phyloP scores from a whole-genome alignment of 2,888 invertebrate genomes.

The Alentia gelatinosa region DNA sequence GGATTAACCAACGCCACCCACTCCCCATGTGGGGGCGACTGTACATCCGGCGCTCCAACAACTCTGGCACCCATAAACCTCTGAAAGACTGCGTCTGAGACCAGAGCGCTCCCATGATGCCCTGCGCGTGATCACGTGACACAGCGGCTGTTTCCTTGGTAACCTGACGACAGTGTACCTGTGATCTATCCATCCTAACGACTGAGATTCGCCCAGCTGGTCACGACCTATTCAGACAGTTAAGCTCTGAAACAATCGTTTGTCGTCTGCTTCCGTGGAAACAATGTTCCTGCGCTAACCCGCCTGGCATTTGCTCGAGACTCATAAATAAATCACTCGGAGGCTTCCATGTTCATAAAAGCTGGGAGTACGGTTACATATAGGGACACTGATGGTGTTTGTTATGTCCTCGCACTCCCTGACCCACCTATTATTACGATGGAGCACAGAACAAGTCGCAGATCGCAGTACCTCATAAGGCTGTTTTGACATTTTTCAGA shows the following conservation, averaged over 20 bases:
- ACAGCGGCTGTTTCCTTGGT: neutral
- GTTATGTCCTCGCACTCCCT: neutral
- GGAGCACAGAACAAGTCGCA: too few relatives aligned
- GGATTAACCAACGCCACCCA: neutral
- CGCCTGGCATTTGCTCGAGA: too few relatives aligned
- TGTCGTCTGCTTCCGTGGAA: neutral
- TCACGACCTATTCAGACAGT: neutral
- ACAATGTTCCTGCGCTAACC: too few relatives aligned
- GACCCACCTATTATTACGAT: too few relatives aligned
- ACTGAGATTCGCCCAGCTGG: neutral
- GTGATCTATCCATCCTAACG: neutral
- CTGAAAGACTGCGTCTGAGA: neutral
- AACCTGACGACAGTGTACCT: neutral
- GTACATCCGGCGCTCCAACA: neutral
- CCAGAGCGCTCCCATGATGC: neutral
- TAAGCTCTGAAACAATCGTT: neutral
- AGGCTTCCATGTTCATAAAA: neutral
- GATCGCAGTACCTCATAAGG: too few relatives aligned
- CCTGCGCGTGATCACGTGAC: constrained; percentile 11
- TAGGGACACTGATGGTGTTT: neutral
- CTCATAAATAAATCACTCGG: too few relatives aligned
- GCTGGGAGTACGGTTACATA: neutral
- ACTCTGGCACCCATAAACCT: constrained; percentile 1
- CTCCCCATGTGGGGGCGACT: neutral
- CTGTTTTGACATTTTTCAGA: too few relatives aligned